Conservation (phyloP, 2,113 vertebrate species). For the Podarcis muralis region DNA sequence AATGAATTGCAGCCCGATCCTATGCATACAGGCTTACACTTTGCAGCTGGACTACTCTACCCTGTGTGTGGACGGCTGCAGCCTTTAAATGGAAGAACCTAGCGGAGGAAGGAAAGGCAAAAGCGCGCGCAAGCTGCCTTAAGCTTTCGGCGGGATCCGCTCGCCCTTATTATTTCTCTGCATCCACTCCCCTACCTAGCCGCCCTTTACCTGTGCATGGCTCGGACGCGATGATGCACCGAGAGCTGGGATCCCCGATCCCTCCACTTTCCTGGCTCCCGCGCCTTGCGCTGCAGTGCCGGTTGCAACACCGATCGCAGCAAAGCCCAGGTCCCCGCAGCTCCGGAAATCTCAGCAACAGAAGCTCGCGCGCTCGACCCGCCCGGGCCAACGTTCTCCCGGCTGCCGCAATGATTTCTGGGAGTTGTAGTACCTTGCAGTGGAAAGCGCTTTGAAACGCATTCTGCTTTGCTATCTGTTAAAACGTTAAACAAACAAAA, state of each 20-base stretch:
- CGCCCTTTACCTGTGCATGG: slow-evolving; percentile 37
- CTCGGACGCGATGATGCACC: background rate
- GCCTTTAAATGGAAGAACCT: background rate
- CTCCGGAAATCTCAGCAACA: background rate
- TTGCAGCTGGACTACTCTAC: background rate
- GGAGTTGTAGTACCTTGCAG: slow-evolving; percentile 61
- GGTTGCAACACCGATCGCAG: background rate
- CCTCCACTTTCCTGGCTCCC: background rate
- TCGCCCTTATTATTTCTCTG: too few relatives aligned
- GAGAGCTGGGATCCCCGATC: slow-evolving; percentile 1
- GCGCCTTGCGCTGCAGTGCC: background rate
- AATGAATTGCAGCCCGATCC: too few relatives aligned
- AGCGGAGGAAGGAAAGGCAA: background rate
- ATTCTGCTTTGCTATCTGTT: background rate
- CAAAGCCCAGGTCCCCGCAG: background rate
- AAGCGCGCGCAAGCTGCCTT: background rate
- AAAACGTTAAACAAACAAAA: background rate
- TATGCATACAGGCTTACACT: background rate
- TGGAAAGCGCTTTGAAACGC: too few relatives aligned
- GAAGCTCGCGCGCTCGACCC: slow-evolving; percentile 47
- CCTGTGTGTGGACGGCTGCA: background rate
- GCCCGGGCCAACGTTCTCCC: background rate
- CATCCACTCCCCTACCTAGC: fast-evolving
- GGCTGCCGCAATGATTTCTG: slow-evolving; percentile 3
- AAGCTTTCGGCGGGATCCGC: background rate